Evolutionary conservation across 2,113 vertebrate species (phyloP).

Genomic region (Uria lomvia): DNA sequence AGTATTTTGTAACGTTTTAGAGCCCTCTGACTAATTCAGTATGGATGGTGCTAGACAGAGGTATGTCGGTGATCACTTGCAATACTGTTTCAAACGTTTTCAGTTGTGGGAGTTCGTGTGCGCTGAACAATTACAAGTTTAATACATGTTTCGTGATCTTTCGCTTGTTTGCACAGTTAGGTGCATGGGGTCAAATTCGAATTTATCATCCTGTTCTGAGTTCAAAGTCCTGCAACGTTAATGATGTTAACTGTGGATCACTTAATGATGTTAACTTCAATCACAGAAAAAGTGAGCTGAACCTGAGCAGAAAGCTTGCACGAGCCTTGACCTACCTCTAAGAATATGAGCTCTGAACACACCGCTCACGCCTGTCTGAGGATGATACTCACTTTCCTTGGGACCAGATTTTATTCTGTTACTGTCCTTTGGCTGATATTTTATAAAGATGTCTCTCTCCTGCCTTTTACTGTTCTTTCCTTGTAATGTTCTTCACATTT

Average conservation of each 20-base stretch:
- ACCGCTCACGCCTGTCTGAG: accelerated
- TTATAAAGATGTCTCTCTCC: neutral
- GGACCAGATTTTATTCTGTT: neutral
- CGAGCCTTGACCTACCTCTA: neutral
- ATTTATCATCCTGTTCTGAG: neutral
- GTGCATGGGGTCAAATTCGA: neutral
- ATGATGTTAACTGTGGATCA: neutral
- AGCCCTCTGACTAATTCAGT: neutral
- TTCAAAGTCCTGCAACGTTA: neutral
- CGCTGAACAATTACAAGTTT: neutral
- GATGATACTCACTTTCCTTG: neutral
- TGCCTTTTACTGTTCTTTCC: neutral
- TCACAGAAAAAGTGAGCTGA: neutral
- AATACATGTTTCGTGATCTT: neutral
- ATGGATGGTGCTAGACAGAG: neutral
- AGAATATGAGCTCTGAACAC: neutral
- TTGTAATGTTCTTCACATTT: neutral
- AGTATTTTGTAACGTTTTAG: neutral
- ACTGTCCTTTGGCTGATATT: neutral
- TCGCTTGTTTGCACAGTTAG: neutral
- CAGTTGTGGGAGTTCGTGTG: neutral
- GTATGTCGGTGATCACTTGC: neutral
- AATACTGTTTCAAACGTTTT: neutral
- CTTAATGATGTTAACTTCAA: neutral
- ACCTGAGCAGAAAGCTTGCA: neutral